Base-by-base conservation (phyloP, 2,113 vertebrate genomes). In the Philantomba maxwellii region DNA sequence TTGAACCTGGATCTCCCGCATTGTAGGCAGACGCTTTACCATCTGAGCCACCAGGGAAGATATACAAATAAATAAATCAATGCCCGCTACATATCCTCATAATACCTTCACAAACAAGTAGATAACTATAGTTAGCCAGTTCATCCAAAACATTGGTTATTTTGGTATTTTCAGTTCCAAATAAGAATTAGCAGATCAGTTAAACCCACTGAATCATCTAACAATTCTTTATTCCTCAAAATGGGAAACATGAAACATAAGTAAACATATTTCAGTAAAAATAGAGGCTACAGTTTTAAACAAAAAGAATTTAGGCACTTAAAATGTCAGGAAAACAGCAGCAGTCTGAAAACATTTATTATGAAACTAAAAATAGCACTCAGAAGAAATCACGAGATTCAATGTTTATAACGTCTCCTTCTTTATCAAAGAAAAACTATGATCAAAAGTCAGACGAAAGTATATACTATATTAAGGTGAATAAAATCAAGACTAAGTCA, bases 351-450 rank as follows among this genome's bases (percentile, higher is more conserved):
- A 64, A 85, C 4, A 39, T 87, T 96, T 82, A 47, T 87, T 85
- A 84, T 58, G 28, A 92, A 96, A 96, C 62, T 58, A 95, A 94
- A 96, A 92, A 83, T 47, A 81, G 39, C 60, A 49, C 11, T 6
- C 7, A 57, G 11, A 89, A 94, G 33, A 25, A 92, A 92, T 58
- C 47, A 92, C 6, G 78, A 57, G 12, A 58, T 36, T 93, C 85
- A 94, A 43, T 17, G 30, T 58, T 95, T 82, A 39, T 4, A 49
- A 13, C 10, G 10, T 70, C 58, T 85, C 39, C 66, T 90, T 83
- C 86, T n/a, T 62, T 39, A 89, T 7, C 53, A 73, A 45, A 88
- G 21, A 82, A 47, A 88, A 90, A 66, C 43, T 43, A 33, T n/a
- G 26, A 84, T 60, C 57, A 73, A 77, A 93, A 92, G 75, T 87